phyloP scores from a whole-genome alignment of 2,797 vertebrate genomes.

The Lemur catta region DNA sequence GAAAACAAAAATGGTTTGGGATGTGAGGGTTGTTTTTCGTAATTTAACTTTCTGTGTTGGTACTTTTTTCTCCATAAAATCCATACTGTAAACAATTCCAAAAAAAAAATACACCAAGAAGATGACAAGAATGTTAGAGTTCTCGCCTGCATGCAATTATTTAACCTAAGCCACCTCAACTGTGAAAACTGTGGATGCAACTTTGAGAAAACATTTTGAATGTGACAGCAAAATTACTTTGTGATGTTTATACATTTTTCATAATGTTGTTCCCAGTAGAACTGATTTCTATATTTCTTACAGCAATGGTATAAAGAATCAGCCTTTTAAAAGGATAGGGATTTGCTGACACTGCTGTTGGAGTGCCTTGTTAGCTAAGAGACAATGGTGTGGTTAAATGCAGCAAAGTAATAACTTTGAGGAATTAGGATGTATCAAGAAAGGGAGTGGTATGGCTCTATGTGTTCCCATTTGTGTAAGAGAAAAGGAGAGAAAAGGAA shows the following conservation, averaged over 20 bases:
- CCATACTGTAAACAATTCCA: slow-evolving; percentile 54
- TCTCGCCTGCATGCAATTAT: slow-evolving; percentile 60
- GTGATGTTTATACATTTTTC: slow-evolving; percentile 84
- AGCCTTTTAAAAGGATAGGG: slow-evolving; percentile 76
- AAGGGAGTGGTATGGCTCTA: slow-evolving; percentile 58
- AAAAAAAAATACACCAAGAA: slow-evolving; percentile 36
- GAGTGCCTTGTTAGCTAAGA: slow-evolving; percentile 77
- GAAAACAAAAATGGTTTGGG: not conserved
- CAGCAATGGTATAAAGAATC: slow-evolving; percentile 73
- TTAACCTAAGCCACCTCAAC: slow-evolving; percentile 80
- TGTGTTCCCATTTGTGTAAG: slow-evolving; percentile 12
- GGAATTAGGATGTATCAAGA: slow-evolving; percentile 70
- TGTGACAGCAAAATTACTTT: slow-evolving; percentile 85
- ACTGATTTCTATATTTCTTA: slow-evolving; percentile 80
- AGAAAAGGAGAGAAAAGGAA: slow-evolving; percentile 26
- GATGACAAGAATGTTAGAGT: slow-evolving; percentile 50
- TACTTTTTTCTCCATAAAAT: slow-evolving; percentile 58
- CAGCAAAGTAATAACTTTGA: slow-evolving; percentile 73
- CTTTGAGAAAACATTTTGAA: slow-evolving; percentile 83
- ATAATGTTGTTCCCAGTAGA: slow-evolving; percentile 81
- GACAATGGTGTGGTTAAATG: slow-evolving; percentile 70
- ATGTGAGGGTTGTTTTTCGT: not conserved
- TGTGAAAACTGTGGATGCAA: slow-evolving; percentile 77
- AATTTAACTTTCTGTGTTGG: not conserved
- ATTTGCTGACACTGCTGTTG: slow-evolving; percentile 82